Conservation (phyloP, 2,888 invertebrate genomes). For the Unio delphinus region DNA sequence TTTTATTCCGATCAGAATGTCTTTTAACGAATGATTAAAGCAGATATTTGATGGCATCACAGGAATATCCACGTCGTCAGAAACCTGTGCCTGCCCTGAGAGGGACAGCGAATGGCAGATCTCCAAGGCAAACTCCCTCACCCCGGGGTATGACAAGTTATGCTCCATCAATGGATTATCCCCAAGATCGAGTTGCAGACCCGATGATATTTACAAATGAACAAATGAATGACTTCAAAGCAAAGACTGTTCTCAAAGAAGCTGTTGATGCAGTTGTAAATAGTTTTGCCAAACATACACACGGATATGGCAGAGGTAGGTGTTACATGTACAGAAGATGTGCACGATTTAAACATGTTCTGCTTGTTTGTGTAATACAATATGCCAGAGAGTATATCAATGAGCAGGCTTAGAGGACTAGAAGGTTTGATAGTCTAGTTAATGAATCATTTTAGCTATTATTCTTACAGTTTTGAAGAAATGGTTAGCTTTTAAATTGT, state of each 20-base stretch:
- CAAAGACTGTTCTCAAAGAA: constrained; percentile 76
- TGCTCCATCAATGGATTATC: constrained; percentile 24
- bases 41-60: constrained; percentile 21
- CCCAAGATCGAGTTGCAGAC: constrained; percentile 42
- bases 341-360: not conserved
- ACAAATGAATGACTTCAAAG: constrained; percentile 57
- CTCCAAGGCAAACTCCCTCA: constrained; percentile 12
- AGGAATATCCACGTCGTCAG: constrained; percentile 12
- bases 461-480: too few species aligned
- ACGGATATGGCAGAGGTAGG: constrained; percentile 81
- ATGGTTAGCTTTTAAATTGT: too few species aligned
- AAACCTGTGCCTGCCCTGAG: constrained; percentile 37
- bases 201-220: constrained; percentile 38
- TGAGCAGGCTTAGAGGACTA: too few species aligned
- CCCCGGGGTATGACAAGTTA: constrained; percentile 23
- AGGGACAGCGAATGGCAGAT: constrained; percentile 4
- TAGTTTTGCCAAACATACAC: constrained; percentile 82
- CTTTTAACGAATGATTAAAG: not conserved
- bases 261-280: constrained; percentile 83
- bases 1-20: not conserved
- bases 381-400: too few species aligned
- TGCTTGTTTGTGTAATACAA: constrained; percentile 10
- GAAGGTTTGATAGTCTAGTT: too few species aligned
- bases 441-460: too few species aligned
- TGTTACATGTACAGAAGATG: constrained; percentile 13